These are phyloP conservation scores for Arvicanthis niloticus DNA, from an alignment of 2,113 vertebrate genomes.

Conservation along the genomic window DNA sequence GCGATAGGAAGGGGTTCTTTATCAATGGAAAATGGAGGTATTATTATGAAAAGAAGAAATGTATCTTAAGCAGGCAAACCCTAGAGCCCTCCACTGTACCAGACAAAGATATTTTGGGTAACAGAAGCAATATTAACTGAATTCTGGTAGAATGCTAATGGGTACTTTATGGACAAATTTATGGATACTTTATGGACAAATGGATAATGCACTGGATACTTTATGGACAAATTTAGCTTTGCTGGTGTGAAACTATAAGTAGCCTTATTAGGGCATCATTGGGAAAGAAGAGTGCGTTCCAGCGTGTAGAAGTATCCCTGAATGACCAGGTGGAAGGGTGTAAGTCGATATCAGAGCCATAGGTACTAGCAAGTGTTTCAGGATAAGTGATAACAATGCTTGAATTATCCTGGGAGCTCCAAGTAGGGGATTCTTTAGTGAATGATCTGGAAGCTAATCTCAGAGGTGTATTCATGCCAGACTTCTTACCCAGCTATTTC, in stretches of 20 bases:
- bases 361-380: neutral
- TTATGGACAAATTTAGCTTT: neutral
- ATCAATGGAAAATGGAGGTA: neutral
- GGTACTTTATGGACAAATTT: neutral
- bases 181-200: neutral
- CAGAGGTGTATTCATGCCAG: neutral
- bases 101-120: neutral
- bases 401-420: neutral
- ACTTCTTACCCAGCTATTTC: conserved; percentile 1
- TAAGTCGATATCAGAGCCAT: neutral
- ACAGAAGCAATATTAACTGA: neutral
- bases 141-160: neutral
- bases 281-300: neutral
- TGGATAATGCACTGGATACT: neutral
- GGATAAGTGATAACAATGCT: neutral
- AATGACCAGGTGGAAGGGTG: neutral
- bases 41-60: neutral
- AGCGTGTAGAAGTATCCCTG: neutral
- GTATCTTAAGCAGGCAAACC: neutral
- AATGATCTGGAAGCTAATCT: neutral
- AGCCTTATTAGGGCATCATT: neutral
- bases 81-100: neutral
- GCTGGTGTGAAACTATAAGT: neutral
- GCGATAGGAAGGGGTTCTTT: neutral
- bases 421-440: neutral